These are phyloP conservation scores for Nymphalis polychloros DNA, from an alignment of 2,888 invertebrate genomes.

Conservation along the genomic window DNA sequence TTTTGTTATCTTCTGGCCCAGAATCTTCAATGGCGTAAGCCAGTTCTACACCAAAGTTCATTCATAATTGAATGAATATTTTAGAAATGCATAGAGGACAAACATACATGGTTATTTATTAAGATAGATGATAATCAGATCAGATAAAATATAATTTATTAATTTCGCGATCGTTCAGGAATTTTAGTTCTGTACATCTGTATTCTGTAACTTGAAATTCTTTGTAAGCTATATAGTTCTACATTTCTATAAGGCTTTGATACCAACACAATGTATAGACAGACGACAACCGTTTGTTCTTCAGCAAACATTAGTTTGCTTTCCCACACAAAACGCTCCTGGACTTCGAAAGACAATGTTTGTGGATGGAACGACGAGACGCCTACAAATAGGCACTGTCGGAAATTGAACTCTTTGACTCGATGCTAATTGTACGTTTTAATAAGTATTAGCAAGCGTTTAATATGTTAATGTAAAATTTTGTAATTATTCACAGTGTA, in stretches of 20 bases:
- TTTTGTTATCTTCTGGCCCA: no score
- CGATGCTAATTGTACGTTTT: background rate
- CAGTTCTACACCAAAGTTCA: no score
- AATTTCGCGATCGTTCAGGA: no score
- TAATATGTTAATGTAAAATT: background rate
- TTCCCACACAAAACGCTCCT: constrained; percentile 36
- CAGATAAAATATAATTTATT: no score
- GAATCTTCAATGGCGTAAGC: no score
- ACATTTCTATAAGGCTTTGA: constrained; percentile 15
- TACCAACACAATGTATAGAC: constrained; percentile 29
- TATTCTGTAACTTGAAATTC: background rate
- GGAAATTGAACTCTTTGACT: constrained; percentile 15
- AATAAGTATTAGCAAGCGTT: background rate
- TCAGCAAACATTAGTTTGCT: constrained; percentile 37
- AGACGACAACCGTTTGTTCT: constrained; percentile 36
- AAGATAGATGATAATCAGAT: no score
- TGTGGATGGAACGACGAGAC: constrained; percentile 31
- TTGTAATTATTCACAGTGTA: no score
- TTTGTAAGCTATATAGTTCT: constrained; percentile 6
- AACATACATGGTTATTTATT: no score
- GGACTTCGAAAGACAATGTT: constrained; percentile 38
- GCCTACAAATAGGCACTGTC: constrained; percentile 30
- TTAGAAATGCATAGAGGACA: no score
- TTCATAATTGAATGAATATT: no score
- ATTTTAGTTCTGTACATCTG: no score